Base-by-base conservation (phyloP, 2,797 vertebrate genomes). In the Siniperca undulata region DNA sequence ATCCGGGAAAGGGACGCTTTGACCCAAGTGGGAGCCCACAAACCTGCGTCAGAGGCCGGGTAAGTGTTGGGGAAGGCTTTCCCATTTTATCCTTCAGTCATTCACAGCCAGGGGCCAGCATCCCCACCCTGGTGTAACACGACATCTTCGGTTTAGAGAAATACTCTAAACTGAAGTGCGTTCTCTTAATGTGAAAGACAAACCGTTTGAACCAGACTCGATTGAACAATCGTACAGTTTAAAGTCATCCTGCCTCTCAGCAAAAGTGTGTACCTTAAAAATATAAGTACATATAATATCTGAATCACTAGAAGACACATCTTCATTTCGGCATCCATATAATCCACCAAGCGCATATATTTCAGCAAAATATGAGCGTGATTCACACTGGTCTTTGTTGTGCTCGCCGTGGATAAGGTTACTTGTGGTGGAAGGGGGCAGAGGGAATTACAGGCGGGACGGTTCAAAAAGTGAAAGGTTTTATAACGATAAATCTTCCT, bases 1-100 rank as follows among this genome's bases (percentile, higher is more conserved):
- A 65, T 61, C 73, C 73, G 68, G 78, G 77, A 72, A 36, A 34
- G 30, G 68, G 78, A 84, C 82, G 77, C 65, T 13, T 4, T 66
- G 78, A 88, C 83, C 62, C 3, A 19, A 34, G 19, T 13, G 3
- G 10, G 50, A 74, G 8, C 59, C 72, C 34, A 24, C 81, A 55
- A 61, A 67, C 72, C 81, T 79, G 77, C 91, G 71, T 72, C 88
- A 89, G 74, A 80, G 72, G 20, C 44, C 71, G 80, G 89, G 90
- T 91, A 76, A 88, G 88, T 74, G 74, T 19, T 1, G 6, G 52
- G 30, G 4, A n/a, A 38, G 30, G 48, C 9, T 70, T 30, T 70
- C 4, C 13, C 16, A 0, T 67, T 50, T 36, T 30, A 36, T 38
- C 77, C 70, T 7, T 46, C n/a, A 66, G 62, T 50, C 42, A 62